These are phyloP conservation scores for Himalopsyche japonica DNA, from an alignment of 2,888 invertebrate genomes.

Conservation along the genomic window DNA sequence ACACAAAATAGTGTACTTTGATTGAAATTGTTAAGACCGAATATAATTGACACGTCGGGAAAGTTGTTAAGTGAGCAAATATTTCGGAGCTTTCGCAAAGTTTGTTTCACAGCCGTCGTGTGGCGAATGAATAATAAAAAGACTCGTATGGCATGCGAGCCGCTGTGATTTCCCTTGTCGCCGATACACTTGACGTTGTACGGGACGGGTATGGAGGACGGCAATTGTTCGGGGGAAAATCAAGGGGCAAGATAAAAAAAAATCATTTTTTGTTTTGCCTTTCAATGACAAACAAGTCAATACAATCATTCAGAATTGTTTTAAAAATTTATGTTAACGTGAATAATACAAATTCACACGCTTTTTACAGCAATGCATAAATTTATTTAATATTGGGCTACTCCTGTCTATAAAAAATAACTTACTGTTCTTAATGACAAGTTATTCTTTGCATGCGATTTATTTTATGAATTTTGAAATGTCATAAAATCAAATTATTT, in stretches of 20 bases:
- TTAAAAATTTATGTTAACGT: background rate
- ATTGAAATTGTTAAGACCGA: background rate
- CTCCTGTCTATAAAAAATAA: no score
- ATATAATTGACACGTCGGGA: background rate
- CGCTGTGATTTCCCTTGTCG: slow-evolving; percentile 51
- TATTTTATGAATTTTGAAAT: no score
- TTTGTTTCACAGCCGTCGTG: slow-evolving; percentile 21
- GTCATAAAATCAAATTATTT: no score
- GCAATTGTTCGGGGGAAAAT: background rate
- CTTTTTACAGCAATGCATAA: no score
- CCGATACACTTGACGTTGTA: slow-evolving; percentile 42
- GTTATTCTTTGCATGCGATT: no score
- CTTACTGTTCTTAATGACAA: no score
- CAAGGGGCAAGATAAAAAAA: background rate
- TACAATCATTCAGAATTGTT: background rate
- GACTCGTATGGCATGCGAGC: slow-evolving; percentile 37
- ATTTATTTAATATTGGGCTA: no score
- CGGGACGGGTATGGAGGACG: background rate
- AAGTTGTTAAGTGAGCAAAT: slow-evolving; percentile 4
- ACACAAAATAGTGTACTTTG: background rate
- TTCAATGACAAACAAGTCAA: background rate
- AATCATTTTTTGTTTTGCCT: background rate
- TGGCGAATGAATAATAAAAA: slow-evolving; percentile 50
- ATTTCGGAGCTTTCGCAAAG: slow-evolving; percentile 5
- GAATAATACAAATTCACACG: background rate